Evolutionary conservation across 2,113 vertebrate species (phyloP), one percentile per base, ranked within the genome.

Genomic region (Sylvia atricapilla): DNA sequence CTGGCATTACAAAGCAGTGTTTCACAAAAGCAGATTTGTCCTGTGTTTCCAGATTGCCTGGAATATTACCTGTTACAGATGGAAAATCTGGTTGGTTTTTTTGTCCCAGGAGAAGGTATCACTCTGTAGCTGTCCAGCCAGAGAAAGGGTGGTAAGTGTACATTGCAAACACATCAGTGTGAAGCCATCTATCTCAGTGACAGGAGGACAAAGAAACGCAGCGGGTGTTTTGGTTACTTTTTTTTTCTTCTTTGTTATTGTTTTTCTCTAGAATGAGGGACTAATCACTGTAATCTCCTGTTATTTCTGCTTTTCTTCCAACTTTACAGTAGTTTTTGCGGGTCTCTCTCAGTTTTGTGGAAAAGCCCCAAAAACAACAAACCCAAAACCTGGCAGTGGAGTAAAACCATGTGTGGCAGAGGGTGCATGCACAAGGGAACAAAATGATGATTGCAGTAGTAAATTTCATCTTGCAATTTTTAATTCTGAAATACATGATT

Each of bases 231-330:
- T 39, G 20, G 73, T 55, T 89, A 77, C 50, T 60, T 80, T 90
- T 83, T 90, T 86, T 76, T 53, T 69, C n/a, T 91, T 52, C 53
- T 68, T 74, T 90, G 52, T 82, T 94, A 43, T 8, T 83, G 70
- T 85, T 92, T 84, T 84, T 82, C 70, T 83, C 41, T 67, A 70
- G 46, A 91, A 75, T 66, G 33, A 30, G 24, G 55, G 59, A 44
- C 59, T 83, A 67, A 80, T 95, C 49, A 25, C 50, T 53, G 23
- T 73, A 73, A 68, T 86, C 50, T 80, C 69, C 31, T 72, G 52
- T 80, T 91, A 52, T 78, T 96, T 94, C 92, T 94, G 20, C 43
- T 82, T 92, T 77, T 49, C 58, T 78, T 93, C 73, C 64, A 93
- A 33, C 33, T 92, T 88, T 84, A 41, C 68, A 53, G 56, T 60